Conservation (phyloP, 2,797 vertebrate species). For the Enteromius paludinosus region DNA sequence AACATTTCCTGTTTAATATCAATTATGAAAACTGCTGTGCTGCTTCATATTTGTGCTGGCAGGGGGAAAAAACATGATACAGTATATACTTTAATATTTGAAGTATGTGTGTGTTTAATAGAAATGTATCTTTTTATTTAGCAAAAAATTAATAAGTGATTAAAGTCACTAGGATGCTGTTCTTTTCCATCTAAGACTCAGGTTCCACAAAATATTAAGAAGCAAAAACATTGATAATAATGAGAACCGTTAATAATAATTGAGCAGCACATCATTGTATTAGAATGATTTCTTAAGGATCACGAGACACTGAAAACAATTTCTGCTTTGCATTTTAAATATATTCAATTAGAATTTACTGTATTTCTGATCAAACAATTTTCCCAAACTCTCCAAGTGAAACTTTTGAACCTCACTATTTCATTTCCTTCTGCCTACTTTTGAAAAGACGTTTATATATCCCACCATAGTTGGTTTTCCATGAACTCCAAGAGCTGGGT, state of each 20-base stretch:
- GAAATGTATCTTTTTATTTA: not conserved
- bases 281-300: not conserved
- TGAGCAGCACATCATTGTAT: not conserved
- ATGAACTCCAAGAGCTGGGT: constrained; percentile 68
- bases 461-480: constrained; percentile 67
- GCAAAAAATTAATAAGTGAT: no score
- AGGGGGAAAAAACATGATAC: not conserved
- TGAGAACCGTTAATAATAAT: not conserved
- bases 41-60: not conserved
- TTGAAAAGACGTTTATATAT: not conserved
- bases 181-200: not conserved
- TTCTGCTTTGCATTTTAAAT: not conserved
- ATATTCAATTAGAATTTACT: not conserved
- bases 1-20: not conserved
- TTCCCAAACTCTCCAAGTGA: not conserved
- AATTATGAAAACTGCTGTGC: not conserved
- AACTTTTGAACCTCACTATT: not conserved
- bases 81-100: not conserved
- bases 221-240: not conserved
- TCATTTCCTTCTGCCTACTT: not conserved
- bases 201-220: not conserved
- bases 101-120: not conserved
- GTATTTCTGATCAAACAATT: no score
- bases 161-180: no score
- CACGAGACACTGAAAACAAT: not conserved